A percentile compares a stretch with the other conserved stretches of the same genome.
These are phyloP conservation scores for Heliconius aoede DNA, from an alignment of 2,888 invertebrate species.

Conservation along the genomic window DNA sequence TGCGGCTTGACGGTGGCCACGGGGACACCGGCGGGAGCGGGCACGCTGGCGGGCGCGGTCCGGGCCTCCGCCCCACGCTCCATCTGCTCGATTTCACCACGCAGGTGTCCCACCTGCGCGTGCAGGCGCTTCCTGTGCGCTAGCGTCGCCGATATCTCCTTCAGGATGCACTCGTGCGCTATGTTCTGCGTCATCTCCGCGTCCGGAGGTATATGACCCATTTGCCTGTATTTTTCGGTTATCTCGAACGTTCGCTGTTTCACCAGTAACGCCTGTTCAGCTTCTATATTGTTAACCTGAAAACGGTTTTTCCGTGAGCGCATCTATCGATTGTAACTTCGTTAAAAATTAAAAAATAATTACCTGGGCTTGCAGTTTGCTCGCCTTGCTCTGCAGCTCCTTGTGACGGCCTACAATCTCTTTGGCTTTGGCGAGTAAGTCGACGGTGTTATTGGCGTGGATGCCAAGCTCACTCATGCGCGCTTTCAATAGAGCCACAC, in stretches of 20 bases:
- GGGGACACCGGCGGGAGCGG: conserved; percentile 72
- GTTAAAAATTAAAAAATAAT: conserved; percentile 49
- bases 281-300: conserved; percentile 87
- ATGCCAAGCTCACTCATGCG: conserved; percentile 96
- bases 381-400: conserved; percentile 94
- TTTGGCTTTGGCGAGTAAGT: conserved; percentile 92
- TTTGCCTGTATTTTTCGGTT: conserved; percentile 87
- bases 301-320: conserved; percentile 46
- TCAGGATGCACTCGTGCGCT: conserved; percentile 91
- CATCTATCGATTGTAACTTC: conserved; percentile 4
- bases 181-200: conserved; percentile 86
- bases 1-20: conserved; percentile 78
- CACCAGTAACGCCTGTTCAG: conserved; percentile 89
- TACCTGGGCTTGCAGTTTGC: conserved; percentile 93
- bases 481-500: conserved; percentile 93
- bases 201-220: conserved; percentile 80
- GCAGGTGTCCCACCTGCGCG: conserved; percentile 90
- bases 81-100: conserved; percentile 89
- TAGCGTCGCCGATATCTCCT: conserved; percentile 93
- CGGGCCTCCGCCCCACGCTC: conserved; percentile 87
- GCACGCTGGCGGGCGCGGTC: conserved; percentile 59
- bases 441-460: conserved; percentile 92
- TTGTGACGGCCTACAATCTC: conserved; percentile 97
- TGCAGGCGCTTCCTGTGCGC: conserved; percentile 93
- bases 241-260: conserved; percentile 90